phyloP scores from a whole-genome alignment of 1,140 invertebrate species.

The Euschistus heros region DNA sequence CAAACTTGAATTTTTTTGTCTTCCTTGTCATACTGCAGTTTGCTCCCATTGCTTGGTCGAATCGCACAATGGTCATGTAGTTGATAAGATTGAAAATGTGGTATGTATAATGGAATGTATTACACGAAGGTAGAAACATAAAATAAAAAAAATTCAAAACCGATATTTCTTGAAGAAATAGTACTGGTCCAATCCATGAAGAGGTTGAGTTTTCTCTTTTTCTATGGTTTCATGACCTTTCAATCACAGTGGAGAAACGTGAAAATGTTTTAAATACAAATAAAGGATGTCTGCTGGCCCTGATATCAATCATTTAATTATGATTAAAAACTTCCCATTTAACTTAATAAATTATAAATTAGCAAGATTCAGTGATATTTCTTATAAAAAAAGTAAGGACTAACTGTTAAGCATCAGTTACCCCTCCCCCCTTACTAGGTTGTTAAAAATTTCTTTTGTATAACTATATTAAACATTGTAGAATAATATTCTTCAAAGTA shows the following conservation, averaged over 20 bases:
- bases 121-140: neutral
- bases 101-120: neutral
- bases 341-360: too few relatives aligned
- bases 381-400: too few relatives aligned
- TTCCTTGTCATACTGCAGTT: slow-evolving; percentile 31
- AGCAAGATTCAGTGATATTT: too few relatives aligned
- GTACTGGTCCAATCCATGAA: neutral
- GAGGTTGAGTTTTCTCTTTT: neutral
- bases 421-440: too few relatives aligned
- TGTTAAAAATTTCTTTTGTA: too few relatives aligned
- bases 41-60: slow-evolving; percentile 36
- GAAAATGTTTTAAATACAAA: neutral
- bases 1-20: slow-evolving; percentile 34
- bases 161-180: neutral
- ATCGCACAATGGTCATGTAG: slow-evolving; percentile 33
- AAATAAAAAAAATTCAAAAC: neutral
- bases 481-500: too few relatives aligned
- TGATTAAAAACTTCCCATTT: too few relatives aligned
- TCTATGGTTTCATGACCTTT: neutral
- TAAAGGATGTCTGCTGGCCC: too few relatives aligned
- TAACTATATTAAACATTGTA: too few relatives aligned
- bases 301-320: too few relatives aligned
- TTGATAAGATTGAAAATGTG: slow-evolving; percentile 22
- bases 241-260: neutral
- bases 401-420: too few relatives aligned